Evolutionary conservation across 2,888 invertebrate species (phyloP).

Genomic region (Nowickia ferox): DNA sequence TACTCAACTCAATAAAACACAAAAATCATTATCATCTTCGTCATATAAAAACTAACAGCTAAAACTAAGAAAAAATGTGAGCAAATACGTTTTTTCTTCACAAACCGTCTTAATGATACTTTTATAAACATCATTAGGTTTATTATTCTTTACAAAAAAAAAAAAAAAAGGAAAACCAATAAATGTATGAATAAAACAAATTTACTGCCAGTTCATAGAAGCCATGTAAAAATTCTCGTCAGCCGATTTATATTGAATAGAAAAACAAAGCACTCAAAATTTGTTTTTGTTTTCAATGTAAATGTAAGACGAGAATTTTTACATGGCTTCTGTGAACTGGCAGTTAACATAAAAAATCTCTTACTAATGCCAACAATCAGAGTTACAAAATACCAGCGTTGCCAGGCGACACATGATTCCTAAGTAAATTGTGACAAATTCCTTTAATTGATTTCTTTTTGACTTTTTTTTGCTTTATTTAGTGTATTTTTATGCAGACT

Average conservation of each 20-base stretch:
- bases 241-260: not conserved
- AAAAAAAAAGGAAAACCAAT: constrained; percentile 1
- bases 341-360: too few species aligned
- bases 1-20: constrained; percentile 6
- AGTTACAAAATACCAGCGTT: not conserved
- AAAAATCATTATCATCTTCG: constrained; percentile 22
- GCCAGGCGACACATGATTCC: too few species aligned
- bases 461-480: too few species aligned
- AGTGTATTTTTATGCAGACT: too few species aligned
- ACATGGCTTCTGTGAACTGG: too few species aligned
- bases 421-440: not conserved
- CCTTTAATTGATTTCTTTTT: too few species aligned
- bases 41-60: not conserved
- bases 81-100: constrained; percentile 30
- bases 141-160: constrained; percentile 38
- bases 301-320: too few species aligned
- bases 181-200: constrained; percentile 13
- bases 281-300: too few species aligned
- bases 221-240: not conserved
- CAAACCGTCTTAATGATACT: not conserved
- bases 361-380: not conserved
- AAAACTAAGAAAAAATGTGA: constrained; percentile 60
- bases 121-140: constrained; percentile 27
- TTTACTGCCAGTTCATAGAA: too few species aligned
- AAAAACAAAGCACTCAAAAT: not conserved